These are phyloP conservation scores for Sporophila hypoxantha DNA, from an alignment of 2,113 vertebrate genomes.

Conservation along the genomic window DNA sequence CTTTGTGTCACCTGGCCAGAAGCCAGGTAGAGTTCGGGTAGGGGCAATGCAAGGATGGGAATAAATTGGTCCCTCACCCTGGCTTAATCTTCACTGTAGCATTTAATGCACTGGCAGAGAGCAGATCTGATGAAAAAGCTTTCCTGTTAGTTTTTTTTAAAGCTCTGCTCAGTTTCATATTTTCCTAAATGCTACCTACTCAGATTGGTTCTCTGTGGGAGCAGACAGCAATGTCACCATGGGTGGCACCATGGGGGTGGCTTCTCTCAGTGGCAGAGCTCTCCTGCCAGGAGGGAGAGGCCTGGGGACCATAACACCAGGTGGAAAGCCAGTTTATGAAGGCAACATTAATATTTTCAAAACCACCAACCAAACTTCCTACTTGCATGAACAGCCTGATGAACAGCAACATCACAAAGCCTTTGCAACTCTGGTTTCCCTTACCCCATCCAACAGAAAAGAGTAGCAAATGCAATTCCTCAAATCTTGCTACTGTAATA, in stretches of 20 bases:
- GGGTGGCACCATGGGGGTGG: background rate
- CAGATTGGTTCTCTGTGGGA: background rate
- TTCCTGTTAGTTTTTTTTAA: background rate
- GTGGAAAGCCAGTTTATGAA: background rate
- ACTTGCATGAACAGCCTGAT: background rate
- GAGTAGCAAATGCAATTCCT: background rate
- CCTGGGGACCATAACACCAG: accelerated
- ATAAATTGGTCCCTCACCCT: background rate
- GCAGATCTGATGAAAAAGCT: background rate
- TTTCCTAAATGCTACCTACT: background rate
- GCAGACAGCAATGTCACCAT: background rate
- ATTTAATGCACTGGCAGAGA: background rate
- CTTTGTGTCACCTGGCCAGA: background rate
- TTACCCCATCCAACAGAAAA: background rate
- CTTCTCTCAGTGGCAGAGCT: background rate
- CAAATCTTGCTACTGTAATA: background rate
- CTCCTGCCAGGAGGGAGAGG: background rate
- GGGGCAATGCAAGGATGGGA: background rate
- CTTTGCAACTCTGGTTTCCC: background rate
- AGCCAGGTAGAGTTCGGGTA: background rate
- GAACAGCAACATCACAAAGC: background rate
- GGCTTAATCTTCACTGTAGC: background rate
- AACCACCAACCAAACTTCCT: background rate
- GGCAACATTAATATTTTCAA: background rate
- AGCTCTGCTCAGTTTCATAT: background rate